Evolutionary conservation across 2,797 vertebrate species (phyloP), one percentile per base, ranked within the genome.

Genomic region (Sus cebifrons): DNA sequence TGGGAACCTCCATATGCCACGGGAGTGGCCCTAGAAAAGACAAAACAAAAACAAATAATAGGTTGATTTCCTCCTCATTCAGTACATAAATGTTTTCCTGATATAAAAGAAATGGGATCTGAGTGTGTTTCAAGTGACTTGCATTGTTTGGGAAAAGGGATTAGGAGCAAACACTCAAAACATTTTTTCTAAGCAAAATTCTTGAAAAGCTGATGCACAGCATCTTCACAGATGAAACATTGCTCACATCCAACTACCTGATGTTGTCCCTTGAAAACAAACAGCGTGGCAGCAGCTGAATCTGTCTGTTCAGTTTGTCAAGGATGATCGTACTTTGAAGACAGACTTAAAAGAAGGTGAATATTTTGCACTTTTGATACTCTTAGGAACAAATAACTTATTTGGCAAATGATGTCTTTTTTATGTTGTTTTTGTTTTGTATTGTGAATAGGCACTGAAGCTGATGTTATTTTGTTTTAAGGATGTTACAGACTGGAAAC

Each of bases 321-420:
- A 87, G 96, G 70, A 40, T 23, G 44, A 85, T 1, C 14, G 73
- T 90, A 93, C 96, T 96, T 91, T 95, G 75, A 62, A 86, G 74
- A 97, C 44, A 67, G 96, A 97, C 96, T 97, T 96, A 98, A 95
- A 98, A 96, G 96, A 90, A 96, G 96, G 97, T 81, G 94, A 97
- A 92, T 93, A 96, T 98, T 98, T 99, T 99, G 99, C 99, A 99
- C 99, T 99, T 99, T 99, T 98, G 98, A 99, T 98, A 98, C 98
- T 96, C 94, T 91, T 96, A 92, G 91, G 96, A 89, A 97, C 89
- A 97, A 98, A 98, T 99, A 99, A 99, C 91, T 99, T 99, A 99
- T 99, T 99, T 98, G 97, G 97, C 98, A 98, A 98, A 98, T 54
- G 95, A 85, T 97, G 96, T 98, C 97, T 98, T 95, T 97, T 97